Evolutionary conservation across 2,888 invertebrate genomes (phyloP), one percentile per base, ranked within the genome.

Genomic region (Synergus itoensis): DNA sequence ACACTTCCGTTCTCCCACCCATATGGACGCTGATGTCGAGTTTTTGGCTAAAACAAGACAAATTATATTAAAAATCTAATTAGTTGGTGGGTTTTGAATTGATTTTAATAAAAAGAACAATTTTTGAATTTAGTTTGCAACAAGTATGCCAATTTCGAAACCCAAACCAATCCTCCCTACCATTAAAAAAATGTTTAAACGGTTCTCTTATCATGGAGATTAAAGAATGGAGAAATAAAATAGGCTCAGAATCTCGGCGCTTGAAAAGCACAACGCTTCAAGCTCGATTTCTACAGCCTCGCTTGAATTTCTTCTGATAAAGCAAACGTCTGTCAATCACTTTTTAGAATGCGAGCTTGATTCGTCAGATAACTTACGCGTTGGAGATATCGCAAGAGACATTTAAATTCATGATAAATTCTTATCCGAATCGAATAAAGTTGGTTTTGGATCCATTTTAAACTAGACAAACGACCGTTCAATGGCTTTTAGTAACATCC

Each of bases 11-110:
- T 94, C 87, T 96, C 95, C 96, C 96, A 96, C 41, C 96, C 96
- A 88, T 95, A 96, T 8, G 96, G 96, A 85, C 96, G 94, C 90
- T 95, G 96, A 88, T 96, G 96, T 86, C 95, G 94, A 60, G 96
- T 96, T 93, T 96, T 96, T 48, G 96, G 96, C 96, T 96, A 92
- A 83, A 93, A 94, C 67, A 65, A 75, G 18, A 53, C 69, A 77
- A 69, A 48, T 9, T 60, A 12, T 36, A 36, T 36, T 36, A 36
- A 36, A 3, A 45, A 12, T 45, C 0, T 45, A 12, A 45, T 45
- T 45, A 12, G 3, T 12, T 45, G 14, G 4, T 14, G 9, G 45
- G 11, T 45, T 45, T 45, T 14, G 3, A 60, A 60, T 21, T 60
- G 4, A 2, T 48, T 16, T 12, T 48, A 12, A 14, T 48, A 11